phyloP scores from a whole-genome alignment of 2,888 invertebrate genomes.

The Spodoptera exigua region DNA sequence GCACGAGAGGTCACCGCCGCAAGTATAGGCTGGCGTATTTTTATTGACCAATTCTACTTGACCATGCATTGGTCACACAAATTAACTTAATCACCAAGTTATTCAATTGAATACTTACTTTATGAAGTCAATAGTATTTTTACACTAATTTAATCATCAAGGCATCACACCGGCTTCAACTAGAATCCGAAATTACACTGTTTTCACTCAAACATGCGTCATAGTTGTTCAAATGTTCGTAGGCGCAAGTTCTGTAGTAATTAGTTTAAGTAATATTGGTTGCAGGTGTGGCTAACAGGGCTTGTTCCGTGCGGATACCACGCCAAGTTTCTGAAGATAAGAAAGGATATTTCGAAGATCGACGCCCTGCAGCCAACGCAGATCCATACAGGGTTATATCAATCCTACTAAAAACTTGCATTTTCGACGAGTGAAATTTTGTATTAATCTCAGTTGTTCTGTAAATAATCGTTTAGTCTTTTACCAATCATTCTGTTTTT shows the following conservation, averaged over 20 bases:
- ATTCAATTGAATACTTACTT: too few species aligned
- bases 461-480: constrained; percentile 1
- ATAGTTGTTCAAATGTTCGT: constrained; percentile 7
- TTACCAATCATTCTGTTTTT: background rate
- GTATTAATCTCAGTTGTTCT: background rate
- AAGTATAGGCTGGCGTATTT: too few species aligned
- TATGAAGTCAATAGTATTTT: too few species aligned
- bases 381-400: constrained; percentile 96
- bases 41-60: too few species aligned
- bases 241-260: constrained; percentile 4
- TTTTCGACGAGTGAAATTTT: constrained; percentile 92
- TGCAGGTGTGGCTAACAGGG: constrained; percentile 96
- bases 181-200: too few species aligned
- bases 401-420: constrained; percentile 94
- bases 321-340: constrained; percentile 97
- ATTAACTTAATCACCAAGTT: too few species aligned
- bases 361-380: constrained; percentile 97
- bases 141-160: too few species aligned
- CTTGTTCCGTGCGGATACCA: constrained; percentile 97
- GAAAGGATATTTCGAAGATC: constrained; percentile 97
- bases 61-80: too few species aligned
- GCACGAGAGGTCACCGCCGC: too few species aligned
- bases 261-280: constrained; percentile 26
- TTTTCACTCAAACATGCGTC: background rate
- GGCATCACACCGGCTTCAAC: too few species aligned